Evolutionary conservation across 2,797 vertebrate species (phyloP).

Genomic region (Aratinga solstitialis): DNA sequence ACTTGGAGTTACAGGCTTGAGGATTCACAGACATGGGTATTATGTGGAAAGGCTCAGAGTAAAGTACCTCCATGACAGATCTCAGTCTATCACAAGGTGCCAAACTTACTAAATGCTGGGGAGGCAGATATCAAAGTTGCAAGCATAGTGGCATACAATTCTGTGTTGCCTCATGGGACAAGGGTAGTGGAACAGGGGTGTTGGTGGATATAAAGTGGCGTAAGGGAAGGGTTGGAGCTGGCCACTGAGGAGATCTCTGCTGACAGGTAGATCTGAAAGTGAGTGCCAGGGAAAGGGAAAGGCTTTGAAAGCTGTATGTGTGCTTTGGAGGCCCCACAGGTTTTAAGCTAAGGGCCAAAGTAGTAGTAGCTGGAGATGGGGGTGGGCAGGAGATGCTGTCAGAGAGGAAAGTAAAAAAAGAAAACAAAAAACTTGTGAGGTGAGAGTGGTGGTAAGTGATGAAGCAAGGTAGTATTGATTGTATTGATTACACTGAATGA

Average conservation of each 20-base stretch:
- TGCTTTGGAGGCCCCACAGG: accelerated
- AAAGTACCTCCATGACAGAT: background rate
- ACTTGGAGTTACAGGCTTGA: background rate
- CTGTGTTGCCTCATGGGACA: background rate
- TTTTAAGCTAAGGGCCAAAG: background rate
- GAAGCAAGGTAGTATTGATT: background rate
- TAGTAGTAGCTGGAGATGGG: background rate
- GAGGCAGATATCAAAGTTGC: background rate
- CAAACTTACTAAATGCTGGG: accelerated
- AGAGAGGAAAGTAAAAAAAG: background rate
- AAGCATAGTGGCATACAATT: accelerated
- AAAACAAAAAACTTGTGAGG: accelerated
- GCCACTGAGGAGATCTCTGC: background rate
- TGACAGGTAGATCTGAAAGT: background rate
- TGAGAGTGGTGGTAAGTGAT: background rate
- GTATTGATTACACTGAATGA: background rate
- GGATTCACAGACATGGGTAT: background rate
- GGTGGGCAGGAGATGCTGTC: background rate
- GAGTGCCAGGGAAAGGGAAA: background rate
- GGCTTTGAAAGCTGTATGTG: background rate
- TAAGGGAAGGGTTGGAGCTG: background rate
- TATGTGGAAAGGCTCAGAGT: background rate
- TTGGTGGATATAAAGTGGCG: background rate
- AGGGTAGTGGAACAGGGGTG: background rate
- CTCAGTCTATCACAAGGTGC: background rate